Percentiles rank a stretch among this genome's conserved stretches.
These are phyloP conservation scores for Agonopterix alstromeriana DNA, from an alignment of 2,888 invertebrate genomes.

Conservation along the genomic window DNA sequence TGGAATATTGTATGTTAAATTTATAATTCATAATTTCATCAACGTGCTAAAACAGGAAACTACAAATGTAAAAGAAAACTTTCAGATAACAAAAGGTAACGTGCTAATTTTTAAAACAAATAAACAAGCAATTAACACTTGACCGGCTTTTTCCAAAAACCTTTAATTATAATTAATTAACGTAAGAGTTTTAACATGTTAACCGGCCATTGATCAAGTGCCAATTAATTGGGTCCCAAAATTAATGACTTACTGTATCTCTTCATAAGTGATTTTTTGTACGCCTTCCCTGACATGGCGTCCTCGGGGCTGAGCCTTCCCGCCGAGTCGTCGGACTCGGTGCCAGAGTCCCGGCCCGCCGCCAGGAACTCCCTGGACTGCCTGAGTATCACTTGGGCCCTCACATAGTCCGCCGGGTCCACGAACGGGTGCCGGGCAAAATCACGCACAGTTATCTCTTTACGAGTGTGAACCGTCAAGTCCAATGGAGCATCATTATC, in stretches of 20 bases:
- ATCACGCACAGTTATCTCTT: slow-evolving; percentile 68
- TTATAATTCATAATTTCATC: too few relatives aligned
- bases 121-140: too few relatives aligned
- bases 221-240: background rate
- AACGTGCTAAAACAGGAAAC: too few relatives aligned
- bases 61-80: too few relatives aligned
- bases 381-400: slow-evolving; percentile 66
- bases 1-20: too few relatives aligned
- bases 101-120: background rate
- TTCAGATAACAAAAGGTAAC: background rate
- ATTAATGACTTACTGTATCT: slow-evolving; percentile 87
- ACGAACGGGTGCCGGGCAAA: slow-evolving; percentile 69
- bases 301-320: slow-evolving; percentile 79
- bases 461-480: slow-evolving; percentile 78
- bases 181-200: background rate
- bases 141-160: too few relatives aligned
- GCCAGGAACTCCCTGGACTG: slow-evolving; percentile 71
- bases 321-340: slow-evolving; percentile 89
- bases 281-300: slow-evolving; percentile 77
- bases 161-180: background rate
- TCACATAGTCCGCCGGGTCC: slow-evolving; percentile 67
- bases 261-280: slow-evolving; percentile 95
- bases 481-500: slow-evolving; percentile 86
- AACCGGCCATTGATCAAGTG: background rate
- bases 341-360: slow-evolving; percentile 82